Base-by-base conservation (phyloP, 23 tunicate genomes). In the Halocynthia roretzi region DNA sequence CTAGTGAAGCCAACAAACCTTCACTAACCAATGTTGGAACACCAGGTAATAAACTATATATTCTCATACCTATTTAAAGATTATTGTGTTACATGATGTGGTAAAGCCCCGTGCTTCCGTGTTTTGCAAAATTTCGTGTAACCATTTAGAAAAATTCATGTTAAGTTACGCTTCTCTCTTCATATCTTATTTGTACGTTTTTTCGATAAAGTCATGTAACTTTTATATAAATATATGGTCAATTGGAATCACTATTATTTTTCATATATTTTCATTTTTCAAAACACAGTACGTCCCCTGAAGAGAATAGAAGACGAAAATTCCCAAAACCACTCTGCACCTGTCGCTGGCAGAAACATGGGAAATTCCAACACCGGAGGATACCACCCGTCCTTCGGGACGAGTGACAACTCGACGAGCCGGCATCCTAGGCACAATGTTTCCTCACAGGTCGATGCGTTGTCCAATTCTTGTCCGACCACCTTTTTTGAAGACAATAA, bases 391-490 rank as follows among this genome's bases (percentile, higher is more conserved):
- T 74, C 78, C 8, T 74, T 74, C 63, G 78, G 78, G 21, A 12
- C 78, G 12, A 53, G 56, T 54, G 78, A 74, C 49, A 64, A 54
- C 49, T 53, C 78, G 15, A 64, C 78, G 14, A 53, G 64, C 44
- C 44, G 44, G 21, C 64, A 54, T n/a, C 21, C 78, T 5, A 5
- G 78, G 63, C 55, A 62, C 10, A 54, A 74, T 48, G 10, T 74
- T 0, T 19, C 31, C 0, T 54, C 78, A 8, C 78, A 74, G 18
- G 31, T 53, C 56, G 78, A 74, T 15, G 58, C 76, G 12, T 66
- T 92, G 50, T 86, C 98, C 8, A 82, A 70, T 64, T 92, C 98
- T 6, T 86, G 91, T 60, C 98, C 98, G 50, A 80, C 81, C 23
- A 61, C 91, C 7, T 92, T 92, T 71, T 92, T 92, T 62, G 92